Conservation (phyloP, 2,888 invertebrate genomes). For the Polia nebulosa region DNA sequence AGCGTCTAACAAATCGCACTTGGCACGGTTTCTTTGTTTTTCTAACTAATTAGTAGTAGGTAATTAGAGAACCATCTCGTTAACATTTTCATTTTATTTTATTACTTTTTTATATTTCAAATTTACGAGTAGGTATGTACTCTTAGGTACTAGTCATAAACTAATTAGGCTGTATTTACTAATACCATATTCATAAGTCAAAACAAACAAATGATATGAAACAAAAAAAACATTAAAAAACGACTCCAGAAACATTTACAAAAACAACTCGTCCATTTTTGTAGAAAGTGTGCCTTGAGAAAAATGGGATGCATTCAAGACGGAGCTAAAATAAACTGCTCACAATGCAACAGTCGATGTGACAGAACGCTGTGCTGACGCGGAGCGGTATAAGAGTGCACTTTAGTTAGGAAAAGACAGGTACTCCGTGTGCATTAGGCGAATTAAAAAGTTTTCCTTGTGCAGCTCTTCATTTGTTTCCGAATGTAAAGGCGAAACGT, state of each 20-base stretch:
- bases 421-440: slow-evolving; percentile 88
- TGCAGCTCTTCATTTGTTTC: slow-evolving; percentile 84
- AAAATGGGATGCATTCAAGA: slow-evolving; percentile 78
- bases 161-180: not conserved
- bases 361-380: slow-evolving; percentile 79
- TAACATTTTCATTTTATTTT: slow-evolving; percentile 43
- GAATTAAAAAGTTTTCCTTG: slow-evolving; percentile 88
- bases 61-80: slow-evolving; percentile 67
- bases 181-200: slow-evolving; percentile 1
- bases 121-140: not conserved
- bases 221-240: slow-evolving; percentile 30
- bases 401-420: slow-evolving; percentile 85
- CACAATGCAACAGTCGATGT: slow-evolving; percentile 85
- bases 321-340: slow-evolving; percentile 84
- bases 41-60: slow-evolving; percentile 72
- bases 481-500: slow-evolving; percentile 79
- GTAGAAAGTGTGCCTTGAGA: slow-evolving; percentile 70
- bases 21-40: slow-evolving; percentile 76
- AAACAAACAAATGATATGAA: slow-evolving; percentile 37
- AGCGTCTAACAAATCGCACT: slow-evolving; percentile 80
- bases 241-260: slow-evolving; percentile 49
- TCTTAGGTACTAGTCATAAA: not conserved
- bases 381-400: slow-evolving; percentile 83
- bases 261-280: slow-evolving; percentile 66
- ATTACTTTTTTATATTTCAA: slow-evolving; percentile 9